Conservation (phyloP, 2,888 invertebrate genomes). For the Cataglyphis livida region DNA sequence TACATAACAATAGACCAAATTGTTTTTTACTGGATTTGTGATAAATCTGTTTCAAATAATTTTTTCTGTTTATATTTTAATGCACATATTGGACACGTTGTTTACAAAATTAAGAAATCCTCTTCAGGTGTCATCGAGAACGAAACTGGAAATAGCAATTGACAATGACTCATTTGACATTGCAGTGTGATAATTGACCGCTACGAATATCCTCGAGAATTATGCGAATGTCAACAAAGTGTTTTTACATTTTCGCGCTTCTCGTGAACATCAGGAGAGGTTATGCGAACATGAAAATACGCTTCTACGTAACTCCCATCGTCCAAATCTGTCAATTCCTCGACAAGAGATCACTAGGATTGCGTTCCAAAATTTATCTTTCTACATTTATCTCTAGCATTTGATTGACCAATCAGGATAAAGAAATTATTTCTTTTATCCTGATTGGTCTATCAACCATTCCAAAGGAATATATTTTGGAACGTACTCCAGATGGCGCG, state of each 20-base stretch:
- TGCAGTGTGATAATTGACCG: not conserved
- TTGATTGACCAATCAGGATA: no score
- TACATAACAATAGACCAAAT: slow-evolving; percentile 11
- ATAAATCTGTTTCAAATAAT: not conserved
- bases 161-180: not conserved
- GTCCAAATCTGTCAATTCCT: not conserved
- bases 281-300: not conserved
- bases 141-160: not conserved
- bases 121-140: not conserved
- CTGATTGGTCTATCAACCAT: no score
- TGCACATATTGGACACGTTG: not conserved
- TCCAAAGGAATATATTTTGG: no score
- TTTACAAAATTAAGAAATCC: not conserved
- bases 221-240: not conserved
- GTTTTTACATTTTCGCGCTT: not conserved
- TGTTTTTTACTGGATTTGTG: not conserved
- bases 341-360: not conserved
- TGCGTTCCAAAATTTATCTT: no score
- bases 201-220: not conserved
- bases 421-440: no score
- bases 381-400: no score
- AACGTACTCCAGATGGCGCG: not conserved
- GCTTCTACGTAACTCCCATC: not conserved
- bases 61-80: not conserved
- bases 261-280: not conserved